Conservation (phyloP, 2,113 vertebrate species). For the Melanocharis versteri region DNA sequence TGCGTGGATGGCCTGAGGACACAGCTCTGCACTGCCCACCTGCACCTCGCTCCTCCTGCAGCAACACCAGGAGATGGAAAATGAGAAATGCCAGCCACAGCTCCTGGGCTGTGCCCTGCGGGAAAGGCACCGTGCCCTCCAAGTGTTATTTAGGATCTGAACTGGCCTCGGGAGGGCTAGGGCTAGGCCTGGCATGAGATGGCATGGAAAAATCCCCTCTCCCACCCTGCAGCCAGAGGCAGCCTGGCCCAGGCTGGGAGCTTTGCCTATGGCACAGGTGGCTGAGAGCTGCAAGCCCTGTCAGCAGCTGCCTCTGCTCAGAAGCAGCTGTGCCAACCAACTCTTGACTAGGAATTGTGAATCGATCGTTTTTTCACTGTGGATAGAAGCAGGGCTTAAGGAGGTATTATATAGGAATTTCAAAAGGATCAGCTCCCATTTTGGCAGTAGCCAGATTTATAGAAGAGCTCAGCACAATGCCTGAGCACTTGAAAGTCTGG, state of each 20-base stretch:
- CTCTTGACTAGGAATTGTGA: neutral
- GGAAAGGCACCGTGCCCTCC: neutral
- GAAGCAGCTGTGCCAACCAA: neutral
- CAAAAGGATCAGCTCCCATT: neutral
- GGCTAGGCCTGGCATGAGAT: neutral
- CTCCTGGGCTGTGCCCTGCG: neutral
- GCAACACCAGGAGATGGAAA: neutral
- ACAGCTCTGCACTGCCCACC: neutral
- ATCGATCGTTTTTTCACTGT: fast-evolving
- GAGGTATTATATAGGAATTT: neutral
- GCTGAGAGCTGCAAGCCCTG: neutral
- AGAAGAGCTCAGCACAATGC: neutral
- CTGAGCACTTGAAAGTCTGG: neutral
- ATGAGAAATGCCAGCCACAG: fast-evolving
- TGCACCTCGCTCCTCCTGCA: neutral
- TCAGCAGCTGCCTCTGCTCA: neutral
- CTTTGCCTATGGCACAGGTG: neutral
- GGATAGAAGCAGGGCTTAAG: neutral
- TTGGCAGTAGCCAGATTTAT: neutral
- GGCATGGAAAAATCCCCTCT: neutral
- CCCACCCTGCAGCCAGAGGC: neutral
- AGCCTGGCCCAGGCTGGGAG: neutral
- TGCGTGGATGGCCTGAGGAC: neutral
- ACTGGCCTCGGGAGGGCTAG: too few relatives aligned
- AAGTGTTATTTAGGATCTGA: neutral